Percentiles rank a stretch among this genome's conserved stretches.
These are phyloP conservation scores for Ochlodes sylvanus DNA, from an alignment of 2,888 invertebrate genomes.

Conservation along the genomic window DNA sequence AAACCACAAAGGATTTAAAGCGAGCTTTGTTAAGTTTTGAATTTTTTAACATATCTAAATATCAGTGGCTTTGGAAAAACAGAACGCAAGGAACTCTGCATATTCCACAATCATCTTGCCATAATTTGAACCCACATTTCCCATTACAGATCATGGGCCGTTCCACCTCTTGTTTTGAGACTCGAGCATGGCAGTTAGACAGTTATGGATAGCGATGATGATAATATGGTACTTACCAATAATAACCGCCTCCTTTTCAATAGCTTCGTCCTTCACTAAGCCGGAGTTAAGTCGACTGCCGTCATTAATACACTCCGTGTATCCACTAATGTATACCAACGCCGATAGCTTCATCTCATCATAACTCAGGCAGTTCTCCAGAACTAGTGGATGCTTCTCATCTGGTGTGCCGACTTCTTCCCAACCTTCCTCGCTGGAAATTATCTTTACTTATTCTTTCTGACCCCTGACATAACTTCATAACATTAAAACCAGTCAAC, in stretches of 20 bases:
- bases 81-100: too few relatives aligned
- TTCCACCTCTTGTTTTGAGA: too few relatives aligned
- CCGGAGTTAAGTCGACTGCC: conserved; percentile 83
- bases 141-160: too few relatives aligned
- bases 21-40: too few relatives aligned
- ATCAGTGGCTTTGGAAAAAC: too few relatives aligned
- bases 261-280: conserved; percentile 67
- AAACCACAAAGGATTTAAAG: too few relatives aligned
- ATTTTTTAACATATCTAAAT: too few relatives aligned
- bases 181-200: too few relatives aligned
- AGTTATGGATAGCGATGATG: neutral
- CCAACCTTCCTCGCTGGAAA: conserved; percentile 80
- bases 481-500: too few relatives aligned
- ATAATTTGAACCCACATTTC: too few relatives aligned
- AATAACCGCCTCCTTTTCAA: conserved; percentile 72
- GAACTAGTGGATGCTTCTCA: conserved; percentile 79
- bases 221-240: conserved; percentile 59
- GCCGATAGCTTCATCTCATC: conserved; percentile 87
- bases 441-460: neutral
- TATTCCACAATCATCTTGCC: too few relatives aligned
- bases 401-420: conserved; percentile 83
- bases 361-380: conserved; percentile 86
- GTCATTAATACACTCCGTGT: conserved; percentile 86
- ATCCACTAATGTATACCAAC: conserved; percentile 85
- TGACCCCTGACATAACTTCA: too few relatives aligned